Conservation (phyloP, 2,113 vertebrate species). For the Mystacornis crossleyi region DNA sequence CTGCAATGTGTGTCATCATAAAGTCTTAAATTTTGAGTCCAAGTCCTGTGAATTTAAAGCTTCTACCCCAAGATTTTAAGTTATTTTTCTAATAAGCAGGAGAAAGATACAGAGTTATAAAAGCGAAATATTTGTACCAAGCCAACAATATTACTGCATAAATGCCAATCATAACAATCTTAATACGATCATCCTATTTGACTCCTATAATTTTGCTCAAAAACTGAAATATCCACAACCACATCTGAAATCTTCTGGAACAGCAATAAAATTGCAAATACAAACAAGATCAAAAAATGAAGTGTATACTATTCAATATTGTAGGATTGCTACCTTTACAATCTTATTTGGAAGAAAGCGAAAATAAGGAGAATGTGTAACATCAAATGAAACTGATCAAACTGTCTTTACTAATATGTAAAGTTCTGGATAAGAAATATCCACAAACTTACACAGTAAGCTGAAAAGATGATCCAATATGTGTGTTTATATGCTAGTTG, state of each 20-base stretch:
- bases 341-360: neutral
- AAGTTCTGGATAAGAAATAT: neutral
- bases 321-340: neutral
- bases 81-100: neutral
- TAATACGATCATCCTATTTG: neutral
- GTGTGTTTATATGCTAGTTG: neutral
- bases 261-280: neutral
- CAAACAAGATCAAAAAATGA: neutral
- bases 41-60: neutral
- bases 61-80: neutral
- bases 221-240: neutral
- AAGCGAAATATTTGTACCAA: neutral
- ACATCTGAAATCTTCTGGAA: neutral
- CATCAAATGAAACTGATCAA: neutral
- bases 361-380: neutral
- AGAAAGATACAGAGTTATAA: neutral
- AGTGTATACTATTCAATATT: neutral
- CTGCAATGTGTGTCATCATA: neutral
- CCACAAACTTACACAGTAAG: accelerated
- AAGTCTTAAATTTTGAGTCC: neutral
- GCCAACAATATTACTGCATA: neutral
- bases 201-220: neutral
- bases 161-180: neutral
- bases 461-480: neutral
- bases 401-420: neutral